Base-by-base conservation (phyloP, 2,113 vertebrate genomes). In the Gopherus evgoodei region DNA sequence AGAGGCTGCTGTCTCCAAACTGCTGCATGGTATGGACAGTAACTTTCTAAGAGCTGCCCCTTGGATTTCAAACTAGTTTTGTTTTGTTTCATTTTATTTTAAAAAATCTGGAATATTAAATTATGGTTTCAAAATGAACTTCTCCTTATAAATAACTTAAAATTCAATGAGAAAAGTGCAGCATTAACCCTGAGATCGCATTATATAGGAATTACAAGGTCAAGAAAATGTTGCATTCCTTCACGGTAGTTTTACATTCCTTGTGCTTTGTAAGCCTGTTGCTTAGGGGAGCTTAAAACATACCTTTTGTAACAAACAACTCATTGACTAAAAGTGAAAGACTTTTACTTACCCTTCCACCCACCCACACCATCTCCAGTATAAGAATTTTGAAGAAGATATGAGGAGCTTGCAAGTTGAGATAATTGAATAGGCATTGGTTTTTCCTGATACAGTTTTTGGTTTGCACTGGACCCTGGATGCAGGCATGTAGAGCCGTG, bases 221-320 rank as follows among this genome's bases (percentile, higher is more conserved):
- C 96, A 97, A 87, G 89, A 86, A 98, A 98, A 97, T 97, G 96
- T 98, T 98, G 97, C 97, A 96, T 98, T 98, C 97, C 95, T 92
- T 90, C 78, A 82, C 93, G 83, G 82, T 95, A 94, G 84, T 97
- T 97, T 97, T 96, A 86, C 93, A 96, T 98, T 98, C 98, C 90
- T 98, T 93, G n/a, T 92, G 85, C 81, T 83, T 93, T 94, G 38
- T 97, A 98, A 98, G 93, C 96, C 90, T 95, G 96, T 95, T 97
- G 90, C 96, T 97, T 96, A 95, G 93, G 85, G 96, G 83, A 97
- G 97, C 96, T 98, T 98, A 97, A 97, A 92, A 79, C 95, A 94
- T 96, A 93, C 27, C 2, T 97, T 96, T 94, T 29, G 6, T 91
- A 98, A 97, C 93, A 98, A 98, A 90, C 81, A 95, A 10, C 81